A percentile compares a stretch with the other conserved stretches of the same genome.
These are phyloP conservation scores for Tauraco erythrolophus DNA, from an alignment of 2,113 vertebrate species.

Conservation along the genomic window DNA sequence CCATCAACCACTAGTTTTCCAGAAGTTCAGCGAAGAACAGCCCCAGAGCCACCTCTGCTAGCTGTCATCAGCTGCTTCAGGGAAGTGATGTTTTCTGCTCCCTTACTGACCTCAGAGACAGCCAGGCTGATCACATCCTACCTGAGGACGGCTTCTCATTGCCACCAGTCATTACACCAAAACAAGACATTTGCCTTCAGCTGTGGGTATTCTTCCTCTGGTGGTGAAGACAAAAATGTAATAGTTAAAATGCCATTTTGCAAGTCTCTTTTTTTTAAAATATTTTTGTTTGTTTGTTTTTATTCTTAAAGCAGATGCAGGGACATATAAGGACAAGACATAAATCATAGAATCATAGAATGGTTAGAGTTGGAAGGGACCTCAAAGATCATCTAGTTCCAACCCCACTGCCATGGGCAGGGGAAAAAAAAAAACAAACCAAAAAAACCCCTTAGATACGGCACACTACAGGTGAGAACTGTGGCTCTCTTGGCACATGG, in stretches of 20 bases:
- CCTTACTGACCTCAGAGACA: neutral
- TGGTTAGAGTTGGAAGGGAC: too few species aligned
- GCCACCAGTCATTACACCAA: too few species aligned
- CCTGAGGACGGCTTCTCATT: neutral
- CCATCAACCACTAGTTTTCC: neutral
- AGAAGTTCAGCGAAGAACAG: neutral
- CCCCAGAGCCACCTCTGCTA: neutral
- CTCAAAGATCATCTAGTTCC: too few species aligned
- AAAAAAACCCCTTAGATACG: neutral
- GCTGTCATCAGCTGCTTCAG: neutral
- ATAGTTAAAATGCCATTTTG: neutral
- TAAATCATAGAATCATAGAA: too few species aligned
- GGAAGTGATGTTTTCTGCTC: neutral
- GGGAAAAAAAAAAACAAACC: too few species aligned
- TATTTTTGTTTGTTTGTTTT: neutral
- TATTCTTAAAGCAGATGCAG: neutral
- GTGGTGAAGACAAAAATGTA: neutral
- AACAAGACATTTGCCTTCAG: neutral
- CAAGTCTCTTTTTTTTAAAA: neutral
- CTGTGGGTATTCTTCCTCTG: neutral
- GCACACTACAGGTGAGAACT: accelerated
- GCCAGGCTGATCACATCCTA: neutral
- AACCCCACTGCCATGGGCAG: too few species aligned
- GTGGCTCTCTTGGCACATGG: neutral
- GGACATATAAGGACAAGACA: neutral